Evolutionary conservation across 1,140 invertebrate species (phyloP), one percentile per base, ranked within the genome.

Genomic region (Aporrectodea caliginosa): DNA sequence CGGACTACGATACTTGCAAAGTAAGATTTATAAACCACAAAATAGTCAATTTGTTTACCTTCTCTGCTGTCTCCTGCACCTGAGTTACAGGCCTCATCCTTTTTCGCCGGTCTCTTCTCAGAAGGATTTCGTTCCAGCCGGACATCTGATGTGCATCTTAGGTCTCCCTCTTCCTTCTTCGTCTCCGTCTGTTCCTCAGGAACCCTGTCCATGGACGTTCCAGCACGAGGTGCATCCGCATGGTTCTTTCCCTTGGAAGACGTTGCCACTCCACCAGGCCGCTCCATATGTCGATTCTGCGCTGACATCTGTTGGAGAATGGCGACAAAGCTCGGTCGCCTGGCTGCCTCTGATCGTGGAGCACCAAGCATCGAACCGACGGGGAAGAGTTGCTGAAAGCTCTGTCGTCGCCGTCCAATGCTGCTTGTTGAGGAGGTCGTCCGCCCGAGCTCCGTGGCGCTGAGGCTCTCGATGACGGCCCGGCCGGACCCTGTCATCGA

Each of bases 401-500:
- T 58, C 43, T 58, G 43, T 58, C 43, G 43, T 58, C 43, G 6
- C 43, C 43, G 6, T 58, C 43, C 43, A 22, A 58, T 22, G 6
- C 22, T 22, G 6, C 43, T 58, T 58, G 43, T 58, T 6, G 43
- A 12, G 6, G 43, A 6, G 43, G 43, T 58, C 43, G 43, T 6
- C 43, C 43, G 43, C 6, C 43, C 6, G 6, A 58, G 43, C 43
- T 58, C 43, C 6, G 43, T 58, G 43, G 43, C 43, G 43, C 43
- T 58, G 43, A 58, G 43, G 22, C 43, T 58, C 43, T 58, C 43
- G 43, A 58, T 58, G 43, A 58, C 43, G 6, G 43, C 43, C 6
- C 43, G 43, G 22, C 43, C 43, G 22, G 43, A 58, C 22, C 73
- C 73, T 29, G 43, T 75, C 75, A 77, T 77, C 35, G 35, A 68